Evolutionary conservation across 1,140 invertebrate genomes (phyloP).

Genomic region (Aphaenogaster ashmeadi): DNA sequence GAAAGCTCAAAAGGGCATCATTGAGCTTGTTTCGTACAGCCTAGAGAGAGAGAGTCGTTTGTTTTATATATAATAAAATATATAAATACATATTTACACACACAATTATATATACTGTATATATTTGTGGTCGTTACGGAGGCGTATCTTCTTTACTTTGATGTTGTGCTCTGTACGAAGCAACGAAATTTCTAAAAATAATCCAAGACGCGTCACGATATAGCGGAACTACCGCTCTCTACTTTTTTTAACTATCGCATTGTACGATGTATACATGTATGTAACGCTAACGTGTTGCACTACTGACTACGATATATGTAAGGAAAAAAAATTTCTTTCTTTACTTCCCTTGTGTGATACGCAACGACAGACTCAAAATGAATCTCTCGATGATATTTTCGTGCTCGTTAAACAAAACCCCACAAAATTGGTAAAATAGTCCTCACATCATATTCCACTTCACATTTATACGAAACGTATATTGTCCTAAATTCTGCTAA

Average conservation of each 20-base stretch:
- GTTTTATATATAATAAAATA: slow-evolving; percentile 58
- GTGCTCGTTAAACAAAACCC: neutral
- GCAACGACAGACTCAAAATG: slow-evolving; percentile 3
- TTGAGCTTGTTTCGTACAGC: slow-evolving; percentile 50
- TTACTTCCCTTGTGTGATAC: slow-evolving; percentile 27
- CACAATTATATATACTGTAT: slow-evolving; percentile 28
- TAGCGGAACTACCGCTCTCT: slow-evolving; percentile 7
- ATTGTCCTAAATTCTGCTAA: slow-evolving; percentile 7
- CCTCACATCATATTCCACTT: neutral
- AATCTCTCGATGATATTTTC: neutral
- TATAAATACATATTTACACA: slow-evolving; percentile 26
- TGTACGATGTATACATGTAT: slow-evolving; percentile 36
- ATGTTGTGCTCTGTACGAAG: slow-evolving; percentile 62
- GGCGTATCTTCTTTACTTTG: slow-evolving; percentile 46
- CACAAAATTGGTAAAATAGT: neutral
- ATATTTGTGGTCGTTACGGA: slow-evolving; percentile 46
- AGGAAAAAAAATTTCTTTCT: neutral
- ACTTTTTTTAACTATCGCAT: slow-evolving; percentile 49
- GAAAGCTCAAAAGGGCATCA: neutral
- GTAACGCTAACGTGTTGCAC: slow-evolving; percentile 29
- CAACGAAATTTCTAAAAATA: slow-evolving; percentile 68
- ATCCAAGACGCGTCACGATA: slow-evolving; percentile 22
- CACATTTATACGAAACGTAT: slow-evolving; percentile 19
- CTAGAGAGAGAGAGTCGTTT: slow-evolving; percentile 27
- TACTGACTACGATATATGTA: neutral